Evolutionary conservation across 1,140 invertebrate species (phyloP), one percentile per base, ranked within the genome.

Genomic region (Drosophila aff.): DNA sequence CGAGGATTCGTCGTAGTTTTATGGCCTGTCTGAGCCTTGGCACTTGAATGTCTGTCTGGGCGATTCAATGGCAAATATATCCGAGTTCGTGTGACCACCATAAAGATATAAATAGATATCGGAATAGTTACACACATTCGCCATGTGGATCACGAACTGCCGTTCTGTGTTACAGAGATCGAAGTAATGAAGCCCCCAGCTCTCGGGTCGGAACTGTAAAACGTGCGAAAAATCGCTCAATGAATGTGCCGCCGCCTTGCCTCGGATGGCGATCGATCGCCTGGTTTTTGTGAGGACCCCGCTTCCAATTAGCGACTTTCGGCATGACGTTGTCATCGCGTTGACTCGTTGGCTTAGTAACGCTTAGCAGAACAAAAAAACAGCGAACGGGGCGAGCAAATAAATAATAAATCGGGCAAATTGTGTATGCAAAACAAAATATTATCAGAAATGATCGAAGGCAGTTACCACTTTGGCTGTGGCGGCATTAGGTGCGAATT

Each of bases 401-500:
- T 41, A 74, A 78, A 78, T 85, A 78, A 74, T 85, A 75, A 79
- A 79, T 82, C 66, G 68, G 65, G 57, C 46, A 62, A 82, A 68
- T 67, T 50, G 72, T 49, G 76, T 76, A 67, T 77, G 84, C 67
- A 90, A 89, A 89, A 90, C 85, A 90, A 89, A 90, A 84, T 89
- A 89, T 89, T 90, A 89, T 84, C 75, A 66, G 53, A 74, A 79
- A 64, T 89, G 77, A 81, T 90, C 79, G 78, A 81, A 77, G 76
- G 76, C 73, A 73, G 82, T 78, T 84, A 65, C 57, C 77, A 59
- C 71, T 49, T 85, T 81, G 59, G 65, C 44, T 18, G 38, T 23
- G 23, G 47, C 8, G 55, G 84, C 46, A 89, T 87, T 87, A 74
- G 63, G 65, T 74, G 81, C 44, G 84, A 90, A 89, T 84, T 84